Evolutionary conservation across 1,140 invertebrate species (phyloP), one percentile per base, ranked within the genome.

Genomic region (Pachyrhynchus sulphureomaculatus): DNA sequence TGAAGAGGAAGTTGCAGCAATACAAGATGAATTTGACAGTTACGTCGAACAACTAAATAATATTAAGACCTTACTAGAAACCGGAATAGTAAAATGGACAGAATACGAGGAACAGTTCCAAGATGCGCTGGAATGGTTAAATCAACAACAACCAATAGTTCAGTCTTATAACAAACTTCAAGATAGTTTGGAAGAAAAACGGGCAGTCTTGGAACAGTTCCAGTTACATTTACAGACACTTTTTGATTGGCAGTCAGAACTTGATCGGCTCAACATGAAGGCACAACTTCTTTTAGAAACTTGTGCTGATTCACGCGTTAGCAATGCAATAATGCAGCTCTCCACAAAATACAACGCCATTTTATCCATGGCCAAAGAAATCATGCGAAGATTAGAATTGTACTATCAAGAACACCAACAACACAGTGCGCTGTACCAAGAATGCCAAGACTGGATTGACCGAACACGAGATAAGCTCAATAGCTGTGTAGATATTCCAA

Each of bases 21-120:
- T 95, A 62, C 92, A 95, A 79, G 92, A 94, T 74, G 90, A 92
- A 73, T 92, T 89, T 70, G 90, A 92, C 76, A 88, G 84, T 57
- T 92, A 92, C 68, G 84, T 89, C 21, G 88, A 92, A 64, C 83
- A 86, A 23, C 72, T 95, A 2, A 87, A 84, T 58, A 88, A 86
- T 67, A 90, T 89, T 0, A 95, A 95, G 78, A 84, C 83, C 60
- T 80, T 93, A 20, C 81, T 98, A 4, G 93, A 97, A 79, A 82
- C 88, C 55, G 92, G 90, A 62, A 92, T 96, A 71, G 91, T 94
- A 0, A 93, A 95, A 77, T 96, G 94, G 94, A 92, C 90, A 13
- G 92, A 97, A 77, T 96, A 96, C 72, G 92, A 96, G 78, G 92
- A 96, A 74, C 92, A 95, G 69, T 93, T 93, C 71, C 86, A 87